Evolutionary conservation across 1,140 invertebrate species (phyloP), one percentile per base, ranked within the genome.

Genomic region (Drosophila lacertosa): DNA sequence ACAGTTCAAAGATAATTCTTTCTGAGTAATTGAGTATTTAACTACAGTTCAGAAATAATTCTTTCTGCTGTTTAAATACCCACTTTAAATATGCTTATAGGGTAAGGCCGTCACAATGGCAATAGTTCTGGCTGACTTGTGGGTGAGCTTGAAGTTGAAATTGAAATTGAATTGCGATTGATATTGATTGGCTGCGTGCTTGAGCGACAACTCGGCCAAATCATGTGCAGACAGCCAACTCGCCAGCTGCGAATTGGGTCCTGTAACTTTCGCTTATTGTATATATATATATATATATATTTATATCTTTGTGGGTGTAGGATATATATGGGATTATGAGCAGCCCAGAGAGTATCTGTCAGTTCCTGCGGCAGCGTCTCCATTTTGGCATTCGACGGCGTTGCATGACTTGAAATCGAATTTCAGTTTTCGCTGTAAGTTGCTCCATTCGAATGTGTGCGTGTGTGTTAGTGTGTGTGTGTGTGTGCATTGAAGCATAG

Each of bases 121-220:
- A 35, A 51, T 59, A 63, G 66, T 39, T n/a, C n/a, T 55, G 60
- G 62, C 68, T 81, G 81, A 86, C 72, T 84, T 84, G 75, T 83
- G 80, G 15, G 26, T 20, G 44, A 47, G 73, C 81, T 70, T 81
- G 59, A 68, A 84, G 82, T 81, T 86, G 74, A 82, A 86, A 86
- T 74, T 82, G 82, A 86, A 86, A 88, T 86, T 82, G 82, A 88
- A 86, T 86, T 86, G 81, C 81, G 81, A 88, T 86, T 86, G 81
- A 88, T 86, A 83, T 83, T 86, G 81, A 80, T 83, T 86, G 81
- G 81, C 82, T 88, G 77, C 81, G 81, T 88, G 82, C 82, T 84
- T 84, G 77, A 82, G 69, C 78, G 79, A 82, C 79, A 82, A 82
- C 70, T 86, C 70, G 77, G 65, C 74, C 74, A 77, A 77, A 76